phyloP scores from a whole-genome alignment of 2,797 vertebrate genomes.

The Acridotheres tristis region DNA sequence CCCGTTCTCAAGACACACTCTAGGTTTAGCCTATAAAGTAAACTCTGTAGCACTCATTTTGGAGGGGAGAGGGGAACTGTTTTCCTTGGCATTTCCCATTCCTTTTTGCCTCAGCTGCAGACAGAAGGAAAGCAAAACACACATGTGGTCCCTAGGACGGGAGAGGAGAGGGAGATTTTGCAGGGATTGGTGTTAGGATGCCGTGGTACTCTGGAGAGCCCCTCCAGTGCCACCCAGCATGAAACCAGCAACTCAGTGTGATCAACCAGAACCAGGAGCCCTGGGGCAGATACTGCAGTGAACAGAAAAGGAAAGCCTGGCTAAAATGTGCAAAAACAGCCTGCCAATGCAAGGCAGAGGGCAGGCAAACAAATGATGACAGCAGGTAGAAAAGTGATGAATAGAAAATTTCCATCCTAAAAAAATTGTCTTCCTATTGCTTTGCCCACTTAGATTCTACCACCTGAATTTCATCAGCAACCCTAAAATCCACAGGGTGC shows the following conservation, averaged over 20 bases:
- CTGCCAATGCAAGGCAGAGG: not conserved
- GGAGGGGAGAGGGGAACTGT: not conserved
- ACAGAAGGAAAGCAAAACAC: slow-evolving; percentile 40
- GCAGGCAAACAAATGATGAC: not conserved
- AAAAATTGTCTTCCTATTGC: not conserved
- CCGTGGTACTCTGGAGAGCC: fast-evolving
- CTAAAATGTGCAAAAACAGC: not conserved
- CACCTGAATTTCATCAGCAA: not conserved
- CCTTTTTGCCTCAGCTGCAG: slow-evolving; percentile 31
- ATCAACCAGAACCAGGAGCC: not conserved
- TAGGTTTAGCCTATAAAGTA: not conserved
- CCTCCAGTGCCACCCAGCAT: not conserved
- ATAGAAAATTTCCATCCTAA: not conserved
- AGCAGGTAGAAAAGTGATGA: not conserved
- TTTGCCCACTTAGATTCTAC: not conserved
- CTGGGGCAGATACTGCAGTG: not conserved
- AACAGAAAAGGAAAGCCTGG: not conserved
- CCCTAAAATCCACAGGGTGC: not conserved
- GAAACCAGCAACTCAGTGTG: not conserved
- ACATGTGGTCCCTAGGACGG: not conserved
- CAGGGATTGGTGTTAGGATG: not conserved
- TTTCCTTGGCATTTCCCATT: slow-evolving; percentile 52
- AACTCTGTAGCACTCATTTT: not conserved
- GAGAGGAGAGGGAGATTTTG: not conserved
- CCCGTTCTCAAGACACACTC: not conserved